Evolutionary conservation across 2,113 vertebrate species (phyloP).

Genomic region (Poeciliopsis turrubarensis): DNA sequence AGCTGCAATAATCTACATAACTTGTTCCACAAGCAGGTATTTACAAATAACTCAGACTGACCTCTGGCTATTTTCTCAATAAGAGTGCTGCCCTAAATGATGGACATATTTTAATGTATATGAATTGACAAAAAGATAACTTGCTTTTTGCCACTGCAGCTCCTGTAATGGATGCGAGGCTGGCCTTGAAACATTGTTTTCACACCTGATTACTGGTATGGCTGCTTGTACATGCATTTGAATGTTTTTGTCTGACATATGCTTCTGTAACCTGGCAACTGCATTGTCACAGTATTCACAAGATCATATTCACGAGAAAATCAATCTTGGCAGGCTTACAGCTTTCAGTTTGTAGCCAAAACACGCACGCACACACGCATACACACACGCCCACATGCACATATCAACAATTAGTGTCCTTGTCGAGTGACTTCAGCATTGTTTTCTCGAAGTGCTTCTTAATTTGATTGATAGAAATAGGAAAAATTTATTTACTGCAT

Average conservation of each 20-base stretch:
- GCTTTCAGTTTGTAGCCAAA: neutral
- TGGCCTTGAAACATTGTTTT: too few species aligned
- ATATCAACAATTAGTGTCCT: neutral
- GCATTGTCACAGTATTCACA: neutral
- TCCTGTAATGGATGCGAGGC: too few species aligned
- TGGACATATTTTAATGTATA: too few species aligned
- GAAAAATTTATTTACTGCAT: too few species aligned
- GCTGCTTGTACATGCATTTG: neutral
- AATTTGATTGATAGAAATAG: neutral
- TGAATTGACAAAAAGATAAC: too few species aligned
- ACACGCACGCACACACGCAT: neutral
- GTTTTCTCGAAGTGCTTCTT: neutral
- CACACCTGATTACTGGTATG: too few species aligned
- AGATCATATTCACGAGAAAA: neutral
- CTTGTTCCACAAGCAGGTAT: too few species aligned
- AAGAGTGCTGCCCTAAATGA: too few species aligned
- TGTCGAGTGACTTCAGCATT: neutral
- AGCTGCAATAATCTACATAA: too few species aligned
- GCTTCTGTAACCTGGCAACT: neutral
- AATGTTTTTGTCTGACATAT: neutral
- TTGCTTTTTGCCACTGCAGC: too few species aligned
- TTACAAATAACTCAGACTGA: too few species aligned
- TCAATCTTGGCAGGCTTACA: neutral
- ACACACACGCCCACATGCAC: neutral
- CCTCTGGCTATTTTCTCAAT: too few species aligned